phyloP scores from a whole-genome alignment of 2,888 invertebrate species.

The Agonopterix alstromeriana region DNA sequence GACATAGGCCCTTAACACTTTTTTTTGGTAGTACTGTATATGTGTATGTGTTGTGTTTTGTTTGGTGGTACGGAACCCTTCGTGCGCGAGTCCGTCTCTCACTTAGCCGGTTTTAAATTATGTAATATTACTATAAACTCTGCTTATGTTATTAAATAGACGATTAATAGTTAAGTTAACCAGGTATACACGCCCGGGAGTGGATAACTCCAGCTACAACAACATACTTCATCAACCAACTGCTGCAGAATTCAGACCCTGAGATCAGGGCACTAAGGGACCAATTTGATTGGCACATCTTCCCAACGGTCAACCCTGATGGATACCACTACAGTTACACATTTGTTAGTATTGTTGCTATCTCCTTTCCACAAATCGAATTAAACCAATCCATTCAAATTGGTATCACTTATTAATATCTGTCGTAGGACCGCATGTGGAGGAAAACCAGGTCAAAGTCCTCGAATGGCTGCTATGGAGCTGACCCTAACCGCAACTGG shows the following conservation, averaged over 20 bases:
- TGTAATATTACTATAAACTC: too few species aligned
- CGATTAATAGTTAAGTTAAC: background rate
- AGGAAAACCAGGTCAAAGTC: slow-evolving; percentile 80
- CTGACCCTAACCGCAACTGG: slow-evolving; percentile 90
- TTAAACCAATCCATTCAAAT: background rate
- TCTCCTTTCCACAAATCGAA: too few species aligned
- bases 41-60: too few species aligned
- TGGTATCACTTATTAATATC: background rate
- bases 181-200: slow-evolving; percentile 85
- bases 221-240: slow-evolving; percentile 79
- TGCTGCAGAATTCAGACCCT: slow-evolving; percentile 73
- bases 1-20: too few species aligned
- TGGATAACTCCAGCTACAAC: slow-evolving; percentile 84
- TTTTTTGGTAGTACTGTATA: too few species aligned
- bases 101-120: too few species aligned
- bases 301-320: slow-evolving; percentile 87
- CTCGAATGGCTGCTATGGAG: slow-evolving; percentile 76
- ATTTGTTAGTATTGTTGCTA: background rate
- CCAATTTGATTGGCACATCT: slow-evolving; percentile 83
- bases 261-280: slow-evolving; percentile 66
- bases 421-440: slow-evolving; percentile 81
- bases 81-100: too few species aligned
- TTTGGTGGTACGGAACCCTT: too few species aligned
- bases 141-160: too few species aligned
- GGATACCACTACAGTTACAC: slow-evolving; percentile 81